Percentiles rank a stretch among this genome's conserved stretches.
Evolutionary conservation across 2,888 invertebrate genomes (phyloP).

Genomic region (Eledona agricola): DNA sequence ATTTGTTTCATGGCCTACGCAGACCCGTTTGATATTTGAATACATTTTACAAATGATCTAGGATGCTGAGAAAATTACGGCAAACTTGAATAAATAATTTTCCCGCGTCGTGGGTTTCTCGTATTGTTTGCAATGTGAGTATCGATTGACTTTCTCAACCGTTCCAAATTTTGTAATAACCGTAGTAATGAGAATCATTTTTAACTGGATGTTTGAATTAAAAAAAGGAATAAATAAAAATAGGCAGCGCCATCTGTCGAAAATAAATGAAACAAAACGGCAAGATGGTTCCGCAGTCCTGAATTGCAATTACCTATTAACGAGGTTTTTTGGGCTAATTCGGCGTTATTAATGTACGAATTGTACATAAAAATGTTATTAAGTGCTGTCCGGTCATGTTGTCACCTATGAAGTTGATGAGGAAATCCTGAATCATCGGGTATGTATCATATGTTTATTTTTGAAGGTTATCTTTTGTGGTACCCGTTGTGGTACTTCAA

Average conservation of each 20-base stretch:
- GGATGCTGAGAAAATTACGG: no score
- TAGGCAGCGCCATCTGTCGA: slow-evolving; percentile 17
- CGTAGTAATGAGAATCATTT: no score
- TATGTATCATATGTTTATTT: slow-evolving; percentile 39
- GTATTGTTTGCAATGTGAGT: no score
- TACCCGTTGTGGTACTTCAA: slow-evolving; percentile 19
- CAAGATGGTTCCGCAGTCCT: slow-evolving; percentile 33
- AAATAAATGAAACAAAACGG: slow-evolving; percentile 5
- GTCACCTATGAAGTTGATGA: slow-evolving; percentile 3
- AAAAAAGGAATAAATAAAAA: no score
- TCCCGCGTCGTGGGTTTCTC: no score
- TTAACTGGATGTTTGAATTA: no score
- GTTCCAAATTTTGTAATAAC: no score
- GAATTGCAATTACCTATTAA: slow-evolving; percentile 27
- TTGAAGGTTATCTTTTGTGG: slow-evolving; percentile 41
- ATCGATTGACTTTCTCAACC: no score
- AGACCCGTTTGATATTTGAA: no score
- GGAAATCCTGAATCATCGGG: slow-evolving; percentile 16
- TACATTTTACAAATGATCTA: no score
- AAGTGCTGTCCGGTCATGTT: slow-evolving; percentile 9
- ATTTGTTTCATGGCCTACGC: no score
- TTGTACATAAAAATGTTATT: slow-evolving; percentile 19
- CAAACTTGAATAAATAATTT: no score
- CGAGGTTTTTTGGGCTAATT: slow-evolving; percentile 7
- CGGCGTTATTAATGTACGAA: slow-evolving; percentile 14